phyloP scores from a whole-genome alignment of 2,888 invertebrate genomes.

The Calliphora vomitoria region DNA sequence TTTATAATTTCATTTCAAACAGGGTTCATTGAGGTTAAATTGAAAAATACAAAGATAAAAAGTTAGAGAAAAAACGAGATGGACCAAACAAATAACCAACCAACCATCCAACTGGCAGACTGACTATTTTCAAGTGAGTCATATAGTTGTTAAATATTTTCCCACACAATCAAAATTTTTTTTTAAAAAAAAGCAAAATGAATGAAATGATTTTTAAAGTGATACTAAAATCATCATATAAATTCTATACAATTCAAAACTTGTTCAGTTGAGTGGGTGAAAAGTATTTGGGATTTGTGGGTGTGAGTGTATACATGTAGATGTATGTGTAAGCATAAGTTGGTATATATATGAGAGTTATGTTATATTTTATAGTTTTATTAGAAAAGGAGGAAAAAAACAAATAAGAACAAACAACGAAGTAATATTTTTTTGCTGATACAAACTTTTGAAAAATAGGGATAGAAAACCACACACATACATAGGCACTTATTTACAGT shows the following conservation, averaged over 20 bases:
- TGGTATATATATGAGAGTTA: not conserved
- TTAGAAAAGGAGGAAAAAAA: not conserved
- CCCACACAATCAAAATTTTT: not conserved
- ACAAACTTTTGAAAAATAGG: constrained; percentile 29
- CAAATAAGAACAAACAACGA: constrained; percentile 2
- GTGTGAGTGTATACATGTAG: not conserved
- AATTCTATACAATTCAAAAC: constrained; percentile 32
- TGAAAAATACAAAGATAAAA: constrained; percentile 8
- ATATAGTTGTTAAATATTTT: not conserved
- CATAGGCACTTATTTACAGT: not conserved
- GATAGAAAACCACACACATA: constrained; percentile 21
- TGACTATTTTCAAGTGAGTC: not conserved
- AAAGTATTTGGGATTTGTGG: not conserved
- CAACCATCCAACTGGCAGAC: not conserved
- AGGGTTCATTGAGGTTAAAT: not conserved
- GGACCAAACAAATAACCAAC: not conserved
- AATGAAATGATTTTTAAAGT: constrained; percentile 12
- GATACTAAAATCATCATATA: constrained; percentile 5
- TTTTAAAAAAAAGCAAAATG: not conserved
- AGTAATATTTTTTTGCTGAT: constrained; percentile 48
- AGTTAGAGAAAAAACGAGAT: not conserved
- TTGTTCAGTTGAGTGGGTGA: constrained; percentile 5
- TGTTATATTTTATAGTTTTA: constrained; percentile 18
- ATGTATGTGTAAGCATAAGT: not conserved
- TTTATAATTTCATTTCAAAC: not conserved